Evolutionary conservation across 1,140 invertebrate genomes (phyloP).

Genomic region (Drosophila bipectinata): DNA sequence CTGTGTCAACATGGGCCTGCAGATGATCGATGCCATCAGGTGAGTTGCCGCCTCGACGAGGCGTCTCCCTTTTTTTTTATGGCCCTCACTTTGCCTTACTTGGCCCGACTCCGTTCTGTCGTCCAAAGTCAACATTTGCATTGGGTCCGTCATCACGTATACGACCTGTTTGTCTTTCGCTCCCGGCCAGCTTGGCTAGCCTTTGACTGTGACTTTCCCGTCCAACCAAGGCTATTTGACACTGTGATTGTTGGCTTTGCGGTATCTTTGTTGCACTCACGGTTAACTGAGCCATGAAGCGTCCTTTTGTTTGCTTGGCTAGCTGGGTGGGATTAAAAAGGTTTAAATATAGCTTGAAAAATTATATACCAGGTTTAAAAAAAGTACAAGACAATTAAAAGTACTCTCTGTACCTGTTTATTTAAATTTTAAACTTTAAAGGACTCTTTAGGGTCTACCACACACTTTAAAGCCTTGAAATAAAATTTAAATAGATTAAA

Average conservation of each 20-base stretch:
- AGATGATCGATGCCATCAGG: slow-evolving; percentile 98
- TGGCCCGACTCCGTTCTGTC: slow-evolving; percentile 5
- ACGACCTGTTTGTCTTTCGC: slow-evolving; percentile 65
- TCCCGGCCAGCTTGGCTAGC: slow-evolving; percentile 29
- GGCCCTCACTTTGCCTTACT: not conserved
- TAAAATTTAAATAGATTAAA: slow-evolving; percentile 2
- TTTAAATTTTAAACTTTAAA: not conserved
- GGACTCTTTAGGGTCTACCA: too few relatives aligned
- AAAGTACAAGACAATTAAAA: too few relatives aligned
- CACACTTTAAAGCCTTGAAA: not conserved
- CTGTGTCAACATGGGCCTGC: slow-evolving; percentile 97
- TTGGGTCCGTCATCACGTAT: slow-evolving; percentile 49
- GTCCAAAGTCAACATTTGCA: slow-evolving; percentile 49
- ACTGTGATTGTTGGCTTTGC: slow-evolving; percentile 49
- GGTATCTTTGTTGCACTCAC: slow-evolving; percentile 28
- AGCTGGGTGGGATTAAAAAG: too few relatives aligned
- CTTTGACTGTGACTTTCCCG: slow-evolving; percentile 44
- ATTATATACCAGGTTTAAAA: too few relatives aligned
- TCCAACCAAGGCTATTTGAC: slow-evolving; percentile 35
- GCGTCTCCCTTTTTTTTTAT: slow-evolving; percentile 4
- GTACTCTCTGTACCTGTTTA: too few relatives aligned
- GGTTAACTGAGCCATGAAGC: slow-evolving; percentile 33
- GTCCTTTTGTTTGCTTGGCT: slow-evolving; percentile 22
- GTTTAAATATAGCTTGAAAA: too few relatives aligned
- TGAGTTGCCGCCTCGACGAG: slow-evolving; percentile 83